phyloP scores from a whole-genome alignment of 2,888 invertebrate species.

The Platerodrilus igneus region DNA sequence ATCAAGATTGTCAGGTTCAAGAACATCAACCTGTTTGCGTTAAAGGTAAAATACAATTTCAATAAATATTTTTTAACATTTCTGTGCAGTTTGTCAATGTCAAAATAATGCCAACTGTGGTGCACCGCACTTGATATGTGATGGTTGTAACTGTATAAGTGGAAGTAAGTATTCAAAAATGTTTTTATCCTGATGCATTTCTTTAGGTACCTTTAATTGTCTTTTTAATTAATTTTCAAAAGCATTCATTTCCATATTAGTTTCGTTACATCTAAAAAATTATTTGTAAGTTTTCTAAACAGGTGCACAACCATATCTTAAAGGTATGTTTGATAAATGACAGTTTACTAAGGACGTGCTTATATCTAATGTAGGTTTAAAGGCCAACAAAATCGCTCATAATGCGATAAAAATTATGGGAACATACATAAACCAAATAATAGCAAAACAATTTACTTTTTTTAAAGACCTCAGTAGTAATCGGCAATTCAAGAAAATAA shows the following conservation, averaged over 20 bases:
- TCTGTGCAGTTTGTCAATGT: slow-evolving; percentile 62
- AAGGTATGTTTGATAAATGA: too few species aligned
- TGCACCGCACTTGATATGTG: slow-evolving; percentile 53
- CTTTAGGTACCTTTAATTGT: neutral
- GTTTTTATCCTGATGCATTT: slow-evolving; percentile 6
- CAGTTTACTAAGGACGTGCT: too few species aligned
- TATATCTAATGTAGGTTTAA: too few species aligned
- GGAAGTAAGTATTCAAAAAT: too few species aligned
- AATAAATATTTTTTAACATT: slow-evolving; percentile 16
- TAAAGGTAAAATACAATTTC: slow-evolving; percentile 62
- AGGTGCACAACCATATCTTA: too few species aligned
- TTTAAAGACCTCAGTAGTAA: too few species aligned
- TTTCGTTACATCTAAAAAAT: neutral
- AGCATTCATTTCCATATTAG: too few species aligned
- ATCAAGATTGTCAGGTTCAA: slow-evolving; percentile 77
- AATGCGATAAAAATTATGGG: too few species aligned
- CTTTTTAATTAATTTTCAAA: neutral
- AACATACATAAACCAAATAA: too few species aligned
- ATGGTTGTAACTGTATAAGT: slow-evolving; percentile 70
- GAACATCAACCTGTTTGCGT: slow-evolving; percentile 81
- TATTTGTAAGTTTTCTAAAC: slow-evolving; percentile 12
- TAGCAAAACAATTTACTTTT: too few species aligned
- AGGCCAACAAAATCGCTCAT: too few species aligned
- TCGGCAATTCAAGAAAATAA: too few species aligned
- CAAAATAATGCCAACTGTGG: slow-evolving; percentile 65